A percentile compares a stretch with the other conserved stretches of the same genome.
Conservation (phyloP, 1,140 invertebrate genomes). For the Atopsyche davidsoni region DNA sequence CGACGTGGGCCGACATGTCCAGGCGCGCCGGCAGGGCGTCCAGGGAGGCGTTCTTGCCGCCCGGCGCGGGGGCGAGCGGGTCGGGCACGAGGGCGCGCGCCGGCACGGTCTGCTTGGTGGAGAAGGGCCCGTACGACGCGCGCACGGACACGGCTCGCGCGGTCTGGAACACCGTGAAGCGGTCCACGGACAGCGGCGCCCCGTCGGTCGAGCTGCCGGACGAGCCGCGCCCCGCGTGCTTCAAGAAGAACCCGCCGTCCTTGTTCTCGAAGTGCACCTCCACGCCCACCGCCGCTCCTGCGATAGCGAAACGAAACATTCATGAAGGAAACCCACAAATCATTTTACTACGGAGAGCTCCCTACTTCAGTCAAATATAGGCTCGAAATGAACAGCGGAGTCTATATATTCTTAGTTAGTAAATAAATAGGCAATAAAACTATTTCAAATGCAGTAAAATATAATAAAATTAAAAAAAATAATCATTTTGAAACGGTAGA, state of each 20-base stretch:
- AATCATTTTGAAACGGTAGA: no score
- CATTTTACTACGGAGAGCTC: no score
- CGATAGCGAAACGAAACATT: slow-evolving; percentile 33
- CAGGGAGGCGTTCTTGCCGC: slow-evolving; percentile 20
- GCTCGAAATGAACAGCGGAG: no score
- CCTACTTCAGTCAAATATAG: no score
- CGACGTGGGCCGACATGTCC: slow-evolving; percentile 87
- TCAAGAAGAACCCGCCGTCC: slow-evolving; percentile 83
- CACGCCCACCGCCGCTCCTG: slow-evolving; percentile 49
- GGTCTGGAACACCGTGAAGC: slow-evolving; percentile 83
- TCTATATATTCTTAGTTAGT: no score
- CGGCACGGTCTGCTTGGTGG: slow-evolving; percentile 88
- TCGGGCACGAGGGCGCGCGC: slow-evolving; percentile 80
- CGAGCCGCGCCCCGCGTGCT: slow-evolving; percentile 63
- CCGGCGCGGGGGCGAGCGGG: slow-evolving; percentile 49
- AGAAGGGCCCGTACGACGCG: slow-evolving; percentile 87
- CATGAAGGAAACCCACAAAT: slow-evolving; percentile 12
- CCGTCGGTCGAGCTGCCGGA: slow-evolving; percentile 34
- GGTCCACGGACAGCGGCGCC: slow-evolving; percentile 64
- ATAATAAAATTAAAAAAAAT: no score
- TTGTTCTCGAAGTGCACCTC: slow-evolving; percentile 87
- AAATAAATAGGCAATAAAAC: no score
- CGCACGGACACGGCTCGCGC: slow-evolving; percentile 79
- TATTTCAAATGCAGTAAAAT: no score
- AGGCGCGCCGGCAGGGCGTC: slow-evolving; percentile 59